Percentiles rank a stretch among this genome's conserved stretches.
Evolutionary conservation across 2,113 vertebrate genomes (phyloP).

Genomic region (Clinocottus analis): DNA sequence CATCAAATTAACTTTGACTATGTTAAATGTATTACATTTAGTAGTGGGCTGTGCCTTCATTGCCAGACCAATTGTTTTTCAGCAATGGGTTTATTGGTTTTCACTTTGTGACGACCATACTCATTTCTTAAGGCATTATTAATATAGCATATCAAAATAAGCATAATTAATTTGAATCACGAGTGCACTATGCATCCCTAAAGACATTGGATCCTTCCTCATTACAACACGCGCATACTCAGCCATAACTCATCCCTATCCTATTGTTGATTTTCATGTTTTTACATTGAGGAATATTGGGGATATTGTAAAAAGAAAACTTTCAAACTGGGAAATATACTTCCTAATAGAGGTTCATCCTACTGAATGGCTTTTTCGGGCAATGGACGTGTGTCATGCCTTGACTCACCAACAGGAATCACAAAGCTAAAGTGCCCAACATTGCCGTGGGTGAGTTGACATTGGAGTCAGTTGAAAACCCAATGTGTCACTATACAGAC

Average conservation of each 20-base stretch:
- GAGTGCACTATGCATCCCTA: too few species aligned
- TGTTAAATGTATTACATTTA: too few species aligned
- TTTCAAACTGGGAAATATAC: background rate
- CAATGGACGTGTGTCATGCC: background rate
- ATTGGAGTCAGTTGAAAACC: background rate
- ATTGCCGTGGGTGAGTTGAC: background rate
- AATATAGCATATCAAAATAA: too few species aligned
- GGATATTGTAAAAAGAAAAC: background rate
- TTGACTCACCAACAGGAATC: background rate
- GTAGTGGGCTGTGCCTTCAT: too few species aligned
- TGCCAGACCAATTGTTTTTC: too few species aligned
- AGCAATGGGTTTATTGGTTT: too few species aligned
- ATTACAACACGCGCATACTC: background rate
- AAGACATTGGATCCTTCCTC: background rate
- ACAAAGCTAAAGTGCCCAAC: background rate
- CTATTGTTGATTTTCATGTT: background rate
- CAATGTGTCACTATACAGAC: background rate
- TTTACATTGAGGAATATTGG: background rate
- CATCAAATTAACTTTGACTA: too few species aligned
- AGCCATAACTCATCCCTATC: too few species aligned
- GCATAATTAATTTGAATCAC: too few species aligned
- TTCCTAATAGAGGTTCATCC: background rate
- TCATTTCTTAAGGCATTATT: too few species aligned
- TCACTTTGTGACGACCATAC: too few species aligned
- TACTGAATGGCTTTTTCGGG: background rate